A percentile compares a stretch with the other conserved stretches of the same genome.
phyloP scores from a whole-genome alignment of 92 coral and sea anemone genomes.

The Desmophyllum pertusum region DNA sequence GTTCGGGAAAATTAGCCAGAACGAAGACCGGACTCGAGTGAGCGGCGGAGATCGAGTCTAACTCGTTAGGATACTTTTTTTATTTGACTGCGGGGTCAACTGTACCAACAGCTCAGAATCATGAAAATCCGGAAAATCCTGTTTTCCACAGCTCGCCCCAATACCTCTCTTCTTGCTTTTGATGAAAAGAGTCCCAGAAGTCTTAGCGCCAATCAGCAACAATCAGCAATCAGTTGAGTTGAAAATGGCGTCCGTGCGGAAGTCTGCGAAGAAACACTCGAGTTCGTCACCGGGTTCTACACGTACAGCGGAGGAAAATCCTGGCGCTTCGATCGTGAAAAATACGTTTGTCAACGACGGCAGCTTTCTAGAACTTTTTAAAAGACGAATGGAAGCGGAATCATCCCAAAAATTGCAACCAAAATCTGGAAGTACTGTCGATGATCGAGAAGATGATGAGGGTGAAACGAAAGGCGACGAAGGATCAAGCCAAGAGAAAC shows the following conservation, averaged over 20 bases:
- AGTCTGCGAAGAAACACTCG: background rate
- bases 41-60: too few species aligned
- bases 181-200: conserved; percentile 1
- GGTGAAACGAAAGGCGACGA: background rate
- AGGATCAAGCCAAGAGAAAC: conserved; percentile 3
- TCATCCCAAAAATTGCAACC: conserved; percentile 7
- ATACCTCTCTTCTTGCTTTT: conserved; percentile 9
- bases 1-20: too few species aligned
- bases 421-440: conserved; percentile 7
- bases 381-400: conserved; percentile 76
- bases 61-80: too few species aligned
- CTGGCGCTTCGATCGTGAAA: conserved; percentile 20
- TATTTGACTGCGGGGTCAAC: too few species aligned
- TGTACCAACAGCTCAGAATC: too few species aligned
- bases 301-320: conserved; percentile 1
- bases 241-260: conserved; percentile 23
- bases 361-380: conserved; percentile 90
- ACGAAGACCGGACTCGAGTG: too few species aligned
- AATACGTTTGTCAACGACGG: conserved; percentile 94
- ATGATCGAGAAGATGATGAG: background rate
- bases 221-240: background rate
- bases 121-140: too few species aligned
- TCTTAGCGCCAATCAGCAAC: background rate
- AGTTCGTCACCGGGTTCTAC: background rate
- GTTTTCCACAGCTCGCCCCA: background rate